Evolutionary conservation across 1,140 invertebrate genomes (phyloP).

Genomic region (Hyles vespertilio): DNA sequence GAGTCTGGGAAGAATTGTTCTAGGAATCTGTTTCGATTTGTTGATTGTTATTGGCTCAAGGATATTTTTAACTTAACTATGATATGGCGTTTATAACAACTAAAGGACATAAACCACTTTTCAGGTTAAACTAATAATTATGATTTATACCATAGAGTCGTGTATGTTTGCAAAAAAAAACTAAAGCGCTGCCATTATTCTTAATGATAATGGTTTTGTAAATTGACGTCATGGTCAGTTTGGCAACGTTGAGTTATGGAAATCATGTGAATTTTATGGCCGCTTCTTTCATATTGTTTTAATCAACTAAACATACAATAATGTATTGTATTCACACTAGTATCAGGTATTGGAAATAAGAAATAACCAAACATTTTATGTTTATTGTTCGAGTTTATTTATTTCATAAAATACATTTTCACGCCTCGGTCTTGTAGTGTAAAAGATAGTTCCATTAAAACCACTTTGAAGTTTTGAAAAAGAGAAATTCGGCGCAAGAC

Average conservation of each 20-base stretch:
- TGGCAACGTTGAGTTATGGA: slow-evolving; percentile 13
- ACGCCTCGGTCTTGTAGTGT: no score
- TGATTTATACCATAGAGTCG: slow-evolving; percentile 8
- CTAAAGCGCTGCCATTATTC: slow-evolving; percentile 16
- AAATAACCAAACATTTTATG: no score
- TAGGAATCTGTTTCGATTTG: not conserved
- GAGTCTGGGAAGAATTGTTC: not conserved
- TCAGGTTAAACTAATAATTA: not conserved
- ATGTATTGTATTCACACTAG: no score
- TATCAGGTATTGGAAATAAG: no score
- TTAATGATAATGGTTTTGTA: slow-evolving; percentile 21
- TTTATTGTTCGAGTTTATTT: no score
- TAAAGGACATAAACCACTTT: slow-evolving; percentile 3
- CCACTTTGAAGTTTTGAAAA: no score
- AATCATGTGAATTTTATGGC: slow-evolving; percentile 19
- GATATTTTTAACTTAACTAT: no score
- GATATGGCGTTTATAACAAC: not conserved
- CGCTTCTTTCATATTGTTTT: slow-evolving; percentile 10
- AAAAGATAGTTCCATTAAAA: no score
- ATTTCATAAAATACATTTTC: no score
- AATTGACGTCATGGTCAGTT: slow-evolving; percentile 19
- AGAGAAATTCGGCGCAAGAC: no score
- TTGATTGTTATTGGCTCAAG: no score
- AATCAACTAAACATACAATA: no score
- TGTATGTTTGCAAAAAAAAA: slow-evolving; percentile 8